A percentile compares a stretch with the other conserved stretches of the same genome.
Evolutionary conservation across 1,140 invertebrate species (phyloP).

Genomic region (Episyrphus balteatus): DNA sequence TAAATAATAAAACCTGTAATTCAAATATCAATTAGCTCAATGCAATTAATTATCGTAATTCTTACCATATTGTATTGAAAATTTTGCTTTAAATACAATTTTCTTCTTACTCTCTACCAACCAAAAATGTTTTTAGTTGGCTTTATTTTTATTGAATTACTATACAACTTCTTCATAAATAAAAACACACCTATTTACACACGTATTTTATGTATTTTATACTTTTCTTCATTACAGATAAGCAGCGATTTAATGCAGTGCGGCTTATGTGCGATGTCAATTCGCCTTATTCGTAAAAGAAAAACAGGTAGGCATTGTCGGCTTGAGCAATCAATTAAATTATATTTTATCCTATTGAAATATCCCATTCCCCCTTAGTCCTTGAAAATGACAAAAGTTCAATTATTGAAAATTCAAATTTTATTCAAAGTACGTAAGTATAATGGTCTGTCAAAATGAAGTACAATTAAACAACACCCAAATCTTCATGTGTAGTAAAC

Average conservation of each 20-base stretch:
- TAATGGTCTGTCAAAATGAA: slow-evolving; percentile 5
- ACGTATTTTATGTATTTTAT: neutral
- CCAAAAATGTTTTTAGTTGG: too few species aligned
- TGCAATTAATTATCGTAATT: too few species aligned
- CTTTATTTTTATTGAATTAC: too few species aligned
- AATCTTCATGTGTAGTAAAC: too few species aligned
- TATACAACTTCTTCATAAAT: too few species aligned
- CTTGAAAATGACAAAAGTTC: neutral
- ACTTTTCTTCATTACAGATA: slow-evolving; percentile 8
- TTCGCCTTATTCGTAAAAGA: slow-evolving; percentile 73
- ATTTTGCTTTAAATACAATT: too few species aligned
- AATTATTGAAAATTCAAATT: neutral
- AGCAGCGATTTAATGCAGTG: slow-evolving; percentile 52
- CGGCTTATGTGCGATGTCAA: slow-evolving; percentile 68
- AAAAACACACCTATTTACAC: too few species aligned
- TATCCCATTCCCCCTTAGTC: neutral
- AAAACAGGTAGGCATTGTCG: slow-evolving; percentile 61
- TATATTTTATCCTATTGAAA: neutral
- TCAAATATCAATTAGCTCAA: too few species aligned
- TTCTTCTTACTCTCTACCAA: too few species aligned
- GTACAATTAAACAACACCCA: slow-evolving; percentile 5
- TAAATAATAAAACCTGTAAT: too few species aligned
- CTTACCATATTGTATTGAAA: too few species aligned
- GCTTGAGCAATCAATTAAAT: neutral
- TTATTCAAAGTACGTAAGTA: slow-evolving; percentile 4